Evolutionary conservation across 1,140 invertebrate genomes (phyloP).

Genomic region (Eriocheir sinensis): DNA sequence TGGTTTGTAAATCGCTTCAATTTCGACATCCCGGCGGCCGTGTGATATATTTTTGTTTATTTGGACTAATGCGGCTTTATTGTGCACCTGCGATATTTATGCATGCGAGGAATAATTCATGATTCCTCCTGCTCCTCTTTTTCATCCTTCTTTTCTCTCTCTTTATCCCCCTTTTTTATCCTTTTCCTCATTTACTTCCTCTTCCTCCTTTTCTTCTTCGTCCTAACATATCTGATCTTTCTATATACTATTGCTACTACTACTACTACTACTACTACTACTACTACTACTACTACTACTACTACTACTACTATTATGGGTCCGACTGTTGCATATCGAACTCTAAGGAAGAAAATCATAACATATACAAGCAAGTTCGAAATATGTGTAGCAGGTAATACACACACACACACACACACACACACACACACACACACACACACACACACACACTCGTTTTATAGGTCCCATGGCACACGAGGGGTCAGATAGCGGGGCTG

Average conservation of each 20-base stretch:
- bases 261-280: neutral
- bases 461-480: too few species aligned
- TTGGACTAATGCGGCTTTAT: neutral
- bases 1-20: neutral
- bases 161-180: neutral
- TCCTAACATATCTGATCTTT: too few species aligned
- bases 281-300: neutral
- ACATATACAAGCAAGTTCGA: neutral
- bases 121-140: neutral
- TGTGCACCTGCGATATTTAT: neutral
- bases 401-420: neutral
- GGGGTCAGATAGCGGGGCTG: too few species aligned
- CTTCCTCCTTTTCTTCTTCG: too few species aligned
- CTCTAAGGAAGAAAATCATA: neutral
- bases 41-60: neutral
- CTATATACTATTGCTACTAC: neutral
- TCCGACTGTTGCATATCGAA: too few species aligned
- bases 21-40: neutral
- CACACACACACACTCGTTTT: neutral
- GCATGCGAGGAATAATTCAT: neutral
- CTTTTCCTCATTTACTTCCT: neutral
- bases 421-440: neutral
- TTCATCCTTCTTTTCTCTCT: conserved; percentile 9
- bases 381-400: neutral
- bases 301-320: neutral